These are phyloP conservation scores for Notothenia rossii DNA, from an alignment of 2,113 vertebrate genomes.

Conservation along the genomic window DNA sequence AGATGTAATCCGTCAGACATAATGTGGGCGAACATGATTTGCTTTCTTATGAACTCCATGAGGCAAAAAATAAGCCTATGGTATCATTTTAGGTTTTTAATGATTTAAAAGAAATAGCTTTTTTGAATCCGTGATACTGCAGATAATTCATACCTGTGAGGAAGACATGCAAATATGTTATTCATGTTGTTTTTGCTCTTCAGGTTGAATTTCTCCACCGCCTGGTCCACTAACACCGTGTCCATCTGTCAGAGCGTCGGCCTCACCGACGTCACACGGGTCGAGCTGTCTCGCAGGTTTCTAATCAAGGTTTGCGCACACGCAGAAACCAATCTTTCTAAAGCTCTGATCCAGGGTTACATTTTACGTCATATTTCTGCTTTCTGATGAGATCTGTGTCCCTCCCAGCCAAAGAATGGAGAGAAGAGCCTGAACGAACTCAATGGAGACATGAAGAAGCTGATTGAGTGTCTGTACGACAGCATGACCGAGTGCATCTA, in stretches of 20 bases:
- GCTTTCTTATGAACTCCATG: not conserved
- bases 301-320: constrained; percentile 84
- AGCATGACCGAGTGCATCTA: constrained; percentile 91
- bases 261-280: constrained; percentile 82
- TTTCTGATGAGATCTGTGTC: not conserved
- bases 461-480: constrained; percentile 85
- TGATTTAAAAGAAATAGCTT: not conserved
- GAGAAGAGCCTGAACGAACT: constrained; percentile 14
- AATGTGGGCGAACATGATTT: not conserved
- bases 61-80: not conserved
- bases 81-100: not conserved
- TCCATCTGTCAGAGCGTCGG: constrained; percentile 89
- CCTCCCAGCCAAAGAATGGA: constrained; percentile 59
- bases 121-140: not conserved
- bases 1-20: not conserved
- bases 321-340: not conserved
- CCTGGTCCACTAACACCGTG: constrained; percentile 90
- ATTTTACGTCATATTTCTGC: not conserved
- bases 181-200: not conserved
- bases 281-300: constrained; percentile 89
- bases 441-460: constrained; percentile 66
- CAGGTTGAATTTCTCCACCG: constrained; percentile 93
- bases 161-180: not conserved
- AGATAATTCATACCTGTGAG: no score
- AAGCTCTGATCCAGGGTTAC: not conserved